phyloP scores from a whole-genome alignment of 1,140 invertebrate genomes.

The Drosophila athabasca region DNA sequence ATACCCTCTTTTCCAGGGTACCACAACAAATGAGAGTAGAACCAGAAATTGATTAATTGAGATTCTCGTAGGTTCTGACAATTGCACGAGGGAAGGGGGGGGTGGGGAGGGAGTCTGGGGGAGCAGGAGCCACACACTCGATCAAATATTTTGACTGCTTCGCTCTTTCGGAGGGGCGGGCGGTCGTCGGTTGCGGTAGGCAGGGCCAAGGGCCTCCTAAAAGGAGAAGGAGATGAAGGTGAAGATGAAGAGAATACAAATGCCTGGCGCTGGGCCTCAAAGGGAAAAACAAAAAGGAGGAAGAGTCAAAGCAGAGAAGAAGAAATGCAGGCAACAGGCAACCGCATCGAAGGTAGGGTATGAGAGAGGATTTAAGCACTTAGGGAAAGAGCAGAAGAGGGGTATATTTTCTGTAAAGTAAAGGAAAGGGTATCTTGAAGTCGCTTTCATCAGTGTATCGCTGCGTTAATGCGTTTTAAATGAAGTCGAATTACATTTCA shows the following conservation, averaged over 20 bases:
- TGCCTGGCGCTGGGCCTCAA: constrained; percentile 37
- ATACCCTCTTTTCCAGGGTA: constrained; percentile 8
- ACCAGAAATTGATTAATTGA: constrained; percentile 68
- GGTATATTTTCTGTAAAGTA: background rate
- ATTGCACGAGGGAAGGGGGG: background rate
- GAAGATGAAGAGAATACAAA: constrained; percentile 25
- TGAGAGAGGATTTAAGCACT: constrained; percentile 4
- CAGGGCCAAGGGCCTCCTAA: background rate
- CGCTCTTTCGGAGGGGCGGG: constrained; percentile 10
- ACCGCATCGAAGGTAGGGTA: background rate
- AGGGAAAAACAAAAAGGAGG: background rate
- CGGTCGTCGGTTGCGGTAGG: too few species aligned
- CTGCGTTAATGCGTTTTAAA: constrained; percentile 38
- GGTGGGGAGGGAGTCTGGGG: background rate
- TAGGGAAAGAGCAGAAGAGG: background rate
- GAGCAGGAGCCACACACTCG: constrained; percentile 46
- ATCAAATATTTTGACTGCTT: constrained; percentile 71
- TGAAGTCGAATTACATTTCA: constrained; percentile 20
- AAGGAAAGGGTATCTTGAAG: background rate
- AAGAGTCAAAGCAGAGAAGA: background rate
- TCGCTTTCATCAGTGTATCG: background rate
- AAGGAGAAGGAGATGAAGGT: background rate
- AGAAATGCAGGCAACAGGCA: constrained; percentile 1
- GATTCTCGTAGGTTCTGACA: constrained; percentile 31
- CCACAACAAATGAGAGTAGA: constrained; percentile 29